Base-by-base conservation (phyloP, 2,888 invertebrate genomes). In the Tetrapedia diversipes region DNA sequence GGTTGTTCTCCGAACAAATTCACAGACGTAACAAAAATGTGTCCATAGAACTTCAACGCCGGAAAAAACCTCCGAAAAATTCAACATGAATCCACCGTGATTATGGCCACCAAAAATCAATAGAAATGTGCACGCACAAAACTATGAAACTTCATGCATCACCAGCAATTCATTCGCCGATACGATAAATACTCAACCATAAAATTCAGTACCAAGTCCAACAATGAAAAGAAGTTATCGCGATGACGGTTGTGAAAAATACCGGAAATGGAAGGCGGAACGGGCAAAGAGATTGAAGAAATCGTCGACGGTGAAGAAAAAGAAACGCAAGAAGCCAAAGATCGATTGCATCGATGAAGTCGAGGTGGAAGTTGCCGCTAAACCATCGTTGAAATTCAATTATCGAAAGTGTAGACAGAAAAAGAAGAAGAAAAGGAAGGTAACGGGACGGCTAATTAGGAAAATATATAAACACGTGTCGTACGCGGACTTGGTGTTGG, bases 271-370 rank as follows among this genome's bases (percentile, higher is more conserved):
- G 66, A 82, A 78, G 34, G 49, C 29, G 19, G 60, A 66, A 6
- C 61, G 63, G 3, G 14, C 54, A 2, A 51, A 14, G 0, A 60
- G 37, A 16, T 37, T 49, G 7, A 47, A 32, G 16, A 37, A 10
- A 8, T 10, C 10, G 29, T 10, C 4, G 11, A 49, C 37, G 19
- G 29, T 2, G 0, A 63, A 51, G 6, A 61, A 47, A 22, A 60
- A 19, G 7, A 59, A 53, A 51, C 19, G 19, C 8, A 76, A n/a
- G 2, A 47, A 59, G 11, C 29, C 10, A 8, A 10, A 34, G 0
- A 8, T 4, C 1, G 79, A 81, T 11, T 71, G 68, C 10, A n/a
- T 63, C 11, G 80, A 82, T 0, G 72, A 65, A 0, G 80, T 73
- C 4, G 78, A 72, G 0, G n/a, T 65, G 3, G 54, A 60, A 0